These are phyloP conservation scores for Eilema caniola DNA, from an alignment of 2,888 invertebrate species.

Conservation along the genomic window DNA sequence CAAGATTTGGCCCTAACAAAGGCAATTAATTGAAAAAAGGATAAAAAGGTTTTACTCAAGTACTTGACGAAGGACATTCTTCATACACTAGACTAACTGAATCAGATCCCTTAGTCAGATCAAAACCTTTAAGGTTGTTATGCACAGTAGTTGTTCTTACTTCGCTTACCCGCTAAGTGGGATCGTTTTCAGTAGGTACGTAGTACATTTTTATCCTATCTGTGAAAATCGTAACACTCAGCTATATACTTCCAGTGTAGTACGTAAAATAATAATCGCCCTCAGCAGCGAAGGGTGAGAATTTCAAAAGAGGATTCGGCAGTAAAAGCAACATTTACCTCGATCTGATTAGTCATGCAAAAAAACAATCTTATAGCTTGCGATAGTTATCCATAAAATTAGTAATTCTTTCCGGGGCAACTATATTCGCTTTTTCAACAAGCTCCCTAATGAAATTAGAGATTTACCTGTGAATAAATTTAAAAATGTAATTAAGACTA, in stretches of 20 bases:
- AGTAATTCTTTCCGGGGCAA: too few species aligned
- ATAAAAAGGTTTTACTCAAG: neutral
- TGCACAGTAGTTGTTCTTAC: neutral
- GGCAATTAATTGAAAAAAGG: neutral
- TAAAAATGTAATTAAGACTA: too few species aligned
- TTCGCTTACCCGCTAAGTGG: neutral
- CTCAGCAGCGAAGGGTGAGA: too few species aligned
- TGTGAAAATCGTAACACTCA: neutral
- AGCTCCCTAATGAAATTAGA: too few species aligned
- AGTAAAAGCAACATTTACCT: too few species aligned
- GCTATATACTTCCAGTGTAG: neutral
- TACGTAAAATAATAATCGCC: too few species aligned
- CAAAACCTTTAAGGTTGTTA: neutral
- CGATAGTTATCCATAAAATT: too few species aligned
- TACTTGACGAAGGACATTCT: neutral
- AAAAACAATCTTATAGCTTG: too few species aligned
- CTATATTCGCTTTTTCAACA: too few species aligned
- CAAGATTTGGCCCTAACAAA: neutral
- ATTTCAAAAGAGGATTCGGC: too few species aligned
- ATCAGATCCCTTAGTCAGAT: constrained; percentile 2
- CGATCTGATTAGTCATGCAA: too few species aligned
- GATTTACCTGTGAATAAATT: too few species aligned
- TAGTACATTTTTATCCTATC: neutral
- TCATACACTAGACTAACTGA: neutral
- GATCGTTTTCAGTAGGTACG: neutral